Evolutionary conservation across 2,113 vertebrate genomes (phyloP).

Genomic region (Globicephala melas): DNA sequence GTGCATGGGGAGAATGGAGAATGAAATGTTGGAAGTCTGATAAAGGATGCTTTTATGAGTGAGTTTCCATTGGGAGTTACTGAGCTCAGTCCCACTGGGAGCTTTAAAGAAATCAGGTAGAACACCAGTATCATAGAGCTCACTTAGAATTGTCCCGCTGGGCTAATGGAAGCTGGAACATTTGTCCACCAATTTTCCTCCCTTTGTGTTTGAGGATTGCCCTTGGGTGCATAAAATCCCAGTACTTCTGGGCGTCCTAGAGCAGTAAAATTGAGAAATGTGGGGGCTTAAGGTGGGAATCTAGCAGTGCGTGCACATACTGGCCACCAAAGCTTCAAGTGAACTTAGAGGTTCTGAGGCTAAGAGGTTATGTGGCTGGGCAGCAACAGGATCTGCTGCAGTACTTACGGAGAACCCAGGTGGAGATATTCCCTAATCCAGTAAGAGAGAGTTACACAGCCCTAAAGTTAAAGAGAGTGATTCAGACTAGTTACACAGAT

Average conservation of each 20-base stretch:
- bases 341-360: not conserved
- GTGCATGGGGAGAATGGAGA: not conserved
- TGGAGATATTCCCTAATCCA: not conserved
- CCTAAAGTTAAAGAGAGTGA: not conserved
- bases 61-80: not conserved
- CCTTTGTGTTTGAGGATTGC: not conserved
- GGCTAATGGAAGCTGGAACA: not conserved
- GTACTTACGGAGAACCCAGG: not conserved
- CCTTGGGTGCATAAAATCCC: not conserved
- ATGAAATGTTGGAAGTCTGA: not conserved
- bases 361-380: too few species aligned
- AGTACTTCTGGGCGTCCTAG: not conserved
- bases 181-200: not conserved
- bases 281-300: not conserved
- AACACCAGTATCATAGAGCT: not conserved
- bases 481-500: not conserved
- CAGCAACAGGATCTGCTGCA: not conserved
- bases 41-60: not conserved
- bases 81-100: not conserved
- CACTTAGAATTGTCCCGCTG: not conserved
- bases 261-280: not conserved
- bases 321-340: not conserved
- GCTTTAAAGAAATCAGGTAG: not conserved
- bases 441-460: not conserved
- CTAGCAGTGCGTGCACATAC: too few species aligned